Evolutionary conservation across 2,113 vertebrate species (phyloP), one percentile per base, ranked within the genome.

Genomic region (Telmatochromis bifrenatus): DNA sequence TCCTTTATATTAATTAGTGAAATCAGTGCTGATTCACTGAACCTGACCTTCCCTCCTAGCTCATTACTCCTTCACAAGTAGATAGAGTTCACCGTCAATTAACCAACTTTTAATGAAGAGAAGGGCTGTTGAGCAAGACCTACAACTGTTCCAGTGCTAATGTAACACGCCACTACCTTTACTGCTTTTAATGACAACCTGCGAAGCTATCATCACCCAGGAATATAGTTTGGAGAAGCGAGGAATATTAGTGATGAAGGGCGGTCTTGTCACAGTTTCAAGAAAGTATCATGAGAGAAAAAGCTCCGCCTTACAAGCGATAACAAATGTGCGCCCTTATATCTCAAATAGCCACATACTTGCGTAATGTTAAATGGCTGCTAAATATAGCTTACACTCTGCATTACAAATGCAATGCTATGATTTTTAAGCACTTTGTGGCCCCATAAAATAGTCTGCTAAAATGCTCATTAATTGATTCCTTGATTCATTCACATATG

Each of bases 111-210:
- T 95, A 95, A 96, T 95, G 95, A 95, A 93, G 94, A 60, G 82
- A 94, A 89, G 94, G 94, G 88, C 85, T 93, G 93, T 95, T 95
- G 93, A 94, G 93, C 95, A 96, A 94, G 94, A 95, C 94, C 95
- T 93, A 96, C 95, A 95, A 93, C 89, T 93, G 90, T 83, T 93
- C 89, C 49, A 53, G 60, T 90, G 90, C 85, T 92, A 92, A 91
- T 91, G 93, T 90, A 92, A 92, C 95, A 93, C 94, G 45, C 88
- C 93, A 83, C 93, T 94, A 93, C 88, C 62, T 94, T 94, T 93
- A 95, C 79, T 90, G 94, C 92, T 83, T 88, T 89, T 94, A 90
- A 95, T 92, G 90, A 84, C 85, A 90, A 85, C 81, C 91, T 83
- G 81, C 5, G 77, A 90, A 83, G 82, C 81, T 53, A 85, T 93